phyloP scores from a whole-genome alignment of 1,140 invertebrate genomes.

The Periplaneta americana region DNA sequence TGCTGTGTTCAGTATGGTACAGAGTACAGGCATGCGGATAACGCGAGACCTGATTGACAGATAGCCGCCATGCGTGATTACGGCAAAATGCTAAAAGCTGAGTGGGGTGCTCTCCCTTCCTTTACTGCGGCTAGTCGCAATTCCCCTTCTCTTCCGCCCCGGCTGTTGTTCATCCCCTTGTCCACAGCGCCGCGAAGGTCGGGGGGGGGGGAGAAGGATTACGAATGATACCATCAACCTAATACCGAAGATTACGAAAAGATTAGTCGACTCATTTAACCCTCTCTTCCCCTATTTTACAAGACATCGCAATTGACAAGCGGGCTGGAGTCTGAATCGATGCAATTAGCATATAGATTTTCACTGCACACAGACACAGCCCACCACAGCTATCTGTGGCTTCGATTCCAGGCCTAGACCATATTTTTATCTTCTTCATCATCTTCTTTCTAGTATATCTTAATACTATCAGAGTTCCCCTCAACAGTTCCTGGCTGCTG shows the following conservation, averaged over 20 bases:
- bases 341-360: not conserved
- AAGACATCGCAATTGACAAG: not conserved
- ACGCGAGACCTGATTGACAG: not conserved
- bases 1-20: too few species aligned
- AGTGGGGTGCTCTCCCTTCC: not conserved
- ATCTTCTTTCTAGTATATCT: too few species aligned
- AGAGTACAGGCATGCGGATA: not conserved
- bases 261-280: not conserved
- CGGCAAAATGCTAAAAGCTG: not conserved
- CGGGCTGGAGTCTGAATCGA: not conserved
- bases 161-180: not conserved
- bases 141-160: not conserved
- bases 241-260: not conserved
- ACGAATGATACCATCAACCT: not conserved
- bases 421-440: too few species aligned
- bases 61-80: not conserved
- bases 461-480: too few species aligned
- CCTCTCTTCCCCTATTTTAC: not conserved
- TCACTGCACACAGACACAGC: too few species aligned
- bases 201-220: not conserved
- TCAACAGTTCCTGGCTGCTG: too few species aligned
- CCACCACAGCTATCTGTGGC: too few species aligned
- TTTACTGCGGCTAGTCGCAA: not conserved
- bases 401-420: too few species aligned
- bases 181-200: not conserved